Percentiles rank a stretch among this genome's conserved stretches.
Evolutionary conservation across 2,888 invertebrate genomes (phyloP).

Genomic region (Liodrosophila aerea): DNA sequence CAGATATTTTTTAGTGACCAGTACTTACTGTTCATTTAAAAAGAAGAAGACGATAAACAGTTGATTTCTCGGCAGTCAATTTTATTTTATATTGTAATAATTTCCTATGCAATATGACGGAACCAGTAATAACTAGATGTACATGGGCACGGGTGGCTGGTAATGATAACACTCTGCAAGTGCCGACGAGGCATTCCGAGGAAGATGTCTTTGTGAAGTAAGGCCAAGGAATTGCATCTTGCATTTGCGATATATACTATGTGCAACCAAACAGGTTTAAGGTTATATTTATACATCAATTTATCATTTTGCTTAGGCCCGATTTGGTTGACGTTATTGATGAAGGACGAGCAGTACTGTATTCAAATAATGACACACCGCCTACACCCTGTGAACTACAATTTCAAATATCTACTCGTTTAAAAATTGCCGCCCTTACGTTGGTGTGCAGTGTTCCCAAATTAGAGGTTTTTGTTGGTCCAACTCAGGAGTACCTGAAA

Average conservation of each 20-base stretch:
- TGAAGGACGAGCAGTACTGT: conserved; percentile 72
- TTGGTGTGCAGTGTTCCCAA: conserved; percentile 77
- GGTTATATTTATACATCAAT: conserved; percentile 4
- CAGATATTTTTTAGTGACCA: too few relatives aligned
- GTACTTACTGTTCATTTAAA: too few relatives aligned
- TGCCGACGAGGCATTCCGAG: conserved; percentile 60
- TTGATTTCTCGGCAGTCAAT: neutral
- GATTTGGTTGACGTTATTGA: conserved; percentile 72
- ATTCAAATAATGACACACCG: conserved; percentile 39
- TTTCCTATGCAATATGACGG: conserved; percentile 39
- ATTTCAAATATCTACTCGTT: conserved; percentile 61
- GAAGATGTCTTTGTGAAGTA: conserved; percentile 77
- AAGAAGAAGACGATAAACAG: too few relatives aligned
- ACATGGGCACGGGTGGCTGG: conserved; percentile 77
- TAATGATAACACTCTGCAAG: conserved; percentile 52
- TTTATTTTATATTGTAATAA: neutral
- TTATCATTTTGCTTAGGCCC: conserved; percentile 55
- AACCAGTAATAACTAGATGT: conserved; percentile 50
- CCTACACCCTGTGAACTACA: conserved; percentile 74
- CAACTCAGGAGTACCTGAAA: conserved; percentile 76
- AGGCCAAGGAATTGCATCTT: conserved; percentile 58
- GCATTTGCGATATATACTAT: too few relatives aligned
- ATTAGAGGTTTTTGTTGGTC: conserved; percentile 78
- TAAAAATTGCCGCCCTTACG: conserved; percentile 75
- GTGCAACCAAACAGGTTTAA: conserved; percentile 51